phyloP scores from a whole-genome alignment of 2,113 vertebrate species.

The Gadus macrocephalus region DNA sequence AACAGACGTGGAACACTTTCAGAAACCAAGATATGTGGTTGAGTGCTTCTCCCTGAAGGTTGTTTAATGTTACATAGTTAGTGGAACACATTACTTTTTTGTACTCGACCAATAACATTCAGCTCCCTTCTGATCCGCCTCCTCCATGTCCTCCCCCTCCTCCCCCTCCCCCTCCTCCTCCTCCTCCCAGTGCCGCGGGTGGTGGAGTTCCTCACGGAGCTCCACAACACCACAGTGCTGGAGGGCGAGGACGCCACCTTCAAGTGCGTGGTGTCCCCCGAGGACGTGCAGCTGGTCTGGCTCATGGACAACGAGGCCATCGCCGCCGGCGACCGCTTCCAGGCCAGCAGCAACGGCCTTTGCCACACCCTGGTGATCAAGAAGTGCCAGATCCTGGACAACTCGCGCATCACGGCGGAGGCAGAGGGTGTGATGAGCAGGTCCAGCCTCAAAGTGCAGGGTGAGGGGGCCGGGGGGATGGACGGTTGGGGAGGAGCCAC shows the following conservation, averaged over 20 bases:
- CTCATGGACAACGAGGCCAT: conserved; percentile 79
- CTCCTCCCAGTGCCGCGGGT: conserved; percentile 77
- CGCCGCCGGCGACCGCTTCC: conserved; percentile 58
- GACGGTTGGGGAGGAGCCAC: background rate
- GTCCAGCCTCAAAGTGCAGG: conserved; percentile 86
- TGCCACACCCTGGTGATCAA: conserved; percentile 78
- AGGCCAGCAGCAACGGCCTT: conserved; percentile 72
- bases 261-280: conserved; percentile 86
- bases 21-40: too few relatives aligned
- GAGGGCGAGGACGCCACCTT: conserved; percentile 90
- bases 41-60: too few relatives aligned
- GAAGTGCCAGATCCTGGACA: conserved; percentile 74
- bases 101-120: too few relatives aligned
- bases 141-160: conserved; percentile 2
- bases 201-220: conserved; percentile 84
- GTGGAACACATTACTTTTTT: too few relatives aligned
- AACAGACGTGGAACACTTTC: too few relatives aligned
- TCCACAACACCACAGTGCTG: conserved; percentile 82
- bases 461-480: conserved; percentile 55
- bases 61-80: too few relatives aligned
- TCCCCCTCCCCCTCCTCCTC: background rate
- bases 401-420: conserved; percentile 73
- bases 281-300: conserved; percentile 83
- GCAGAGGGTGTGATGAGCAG: conserved; percentile 76
- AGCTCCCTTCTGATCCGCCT: too few relatives aligned